These are phyloP conservation scores for Limenitis arthemis DNA, from an alignment of 2,888 invertebrate species.

Conservation along the genomic window DNA sequence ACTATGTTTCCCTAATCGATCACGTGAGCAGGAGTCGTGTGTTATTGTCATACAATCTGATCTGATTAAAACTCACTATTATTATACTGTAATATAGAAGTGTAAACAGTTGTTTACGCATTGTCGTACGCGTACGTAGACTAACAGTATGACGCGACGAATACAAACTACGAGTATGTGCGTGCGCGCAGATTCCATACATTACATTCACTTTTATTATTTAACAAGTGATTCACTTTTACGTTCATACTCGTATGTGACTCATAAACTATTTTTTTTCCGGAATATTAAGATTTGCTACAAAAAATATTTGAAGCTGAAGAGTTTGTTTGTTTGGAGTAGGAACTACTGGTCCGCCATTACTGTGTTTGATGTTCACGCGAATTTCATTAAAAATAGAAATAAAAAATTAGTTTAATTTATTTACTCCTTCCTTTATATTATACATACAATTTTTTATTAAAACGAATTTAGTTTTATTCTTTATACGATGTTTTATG, in stretches of 20 bases:
- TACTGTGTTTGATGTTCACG: too few species aligned
- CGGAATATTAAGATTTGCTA: too few species aligned
- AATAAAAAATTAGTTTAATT: background rate
- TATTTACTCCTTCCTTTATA: background rate
- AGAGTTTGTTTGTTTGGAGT: too few species aligned
- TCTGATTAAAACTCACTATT: background rate
- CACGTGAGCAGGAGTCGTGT: too few species aligned
- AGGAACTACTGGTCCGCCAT: too few species aligned
- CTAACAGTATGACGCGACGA: constrained; percentile 1
- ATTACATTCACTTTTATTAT: constrained; percentile 8
- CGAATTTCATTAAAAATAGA: background rate
- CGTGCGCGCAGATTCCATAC: background rate
- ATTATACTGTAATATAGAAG: background rate
- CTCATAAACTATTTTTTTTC: too few species aligned
- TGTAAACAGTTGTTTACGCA: constrained; percentile 2
- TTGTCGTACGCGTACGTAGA: constrained; percentile 4
- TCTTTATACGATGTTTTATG: too few species aligned
- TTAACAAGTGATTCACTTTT: background rate
- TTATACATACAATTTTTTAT: background rate
- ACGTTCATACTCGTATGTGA: background rate
- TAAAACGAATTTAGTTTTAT: too few species aligned
- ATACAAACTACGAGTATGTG: constrained; percentile 1
- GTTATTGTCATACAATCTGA: too few species aligned
- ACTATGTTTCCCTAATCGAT: too few species aligned
- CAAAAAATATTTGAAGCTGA: too few species aligned